Evolutionary conservation across 2,797 vertebrate genomes (phyloP).

Genomic region (Gastrophryne carolinensis): DNA sequence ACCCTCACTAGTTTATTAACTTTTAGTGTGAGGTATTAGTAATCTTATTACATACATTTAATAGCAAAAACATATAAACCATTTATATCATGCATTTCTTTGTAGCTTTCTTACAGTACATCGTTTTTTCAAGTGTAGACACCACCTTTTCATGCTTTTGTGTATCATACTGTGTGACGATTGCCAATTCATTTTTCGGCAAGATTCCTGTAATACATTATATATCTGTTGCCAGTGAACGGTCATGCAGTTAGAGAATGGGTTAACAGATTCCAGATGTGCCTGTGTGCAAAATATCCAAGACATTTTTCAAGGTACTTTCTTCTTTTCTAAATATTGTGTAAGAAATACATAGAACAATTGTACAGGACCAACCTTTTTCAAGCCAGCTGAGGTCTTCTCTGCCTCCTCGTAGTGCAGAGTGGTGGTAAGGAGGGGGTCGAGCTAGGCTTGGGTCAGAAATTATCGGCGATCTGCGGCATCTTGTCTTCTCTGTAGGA

Average conservation of each 20-base stretch:
- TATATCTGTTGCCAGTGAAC: too few species aligned
- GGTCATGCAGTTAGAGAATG: conserved; percentile 14
- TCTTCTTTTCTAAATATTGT: neutral
- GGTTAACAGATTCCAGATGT: conserved; percentile 51
- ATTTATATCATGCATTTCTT: too few species aligned
- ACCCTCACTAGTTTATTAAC: too few species aligned
- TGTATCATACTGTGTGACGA: too few species aligned
- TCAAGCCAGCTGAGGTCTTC: neutral
- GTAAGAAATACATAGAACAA: neutral
- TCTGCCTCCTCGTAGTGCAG: neutral
- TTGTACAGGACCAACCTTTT: conserved; percentile 36
- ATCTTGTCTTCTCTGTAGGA: neutral
- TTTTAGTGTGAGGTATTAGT: too few species aligned
- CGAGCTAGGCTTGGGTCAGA: neutral
- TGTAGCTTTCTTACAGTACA: too few species aligned
- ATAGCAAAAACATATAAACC: too few species aligned
- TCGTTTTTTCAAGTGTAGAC: too few species aligned
- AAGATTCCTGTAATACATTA: too few species aligned
- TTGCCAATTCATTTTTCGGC: neutral
- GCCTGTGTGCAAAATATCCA: neutral
- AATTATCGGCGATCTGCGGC: neutral
- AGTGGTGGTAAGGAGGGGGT: neutral
- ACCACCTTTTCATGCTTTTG: too few species aligned
- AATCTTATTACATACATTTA: too few species aligned
- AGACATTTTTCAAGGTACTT: neutral